Percentiles rank a stretch among this genome's conserved stretches.
Conservation (phyloP, 2,888 invertebrate genomes). For the Lysandra bellargus region DNA sequence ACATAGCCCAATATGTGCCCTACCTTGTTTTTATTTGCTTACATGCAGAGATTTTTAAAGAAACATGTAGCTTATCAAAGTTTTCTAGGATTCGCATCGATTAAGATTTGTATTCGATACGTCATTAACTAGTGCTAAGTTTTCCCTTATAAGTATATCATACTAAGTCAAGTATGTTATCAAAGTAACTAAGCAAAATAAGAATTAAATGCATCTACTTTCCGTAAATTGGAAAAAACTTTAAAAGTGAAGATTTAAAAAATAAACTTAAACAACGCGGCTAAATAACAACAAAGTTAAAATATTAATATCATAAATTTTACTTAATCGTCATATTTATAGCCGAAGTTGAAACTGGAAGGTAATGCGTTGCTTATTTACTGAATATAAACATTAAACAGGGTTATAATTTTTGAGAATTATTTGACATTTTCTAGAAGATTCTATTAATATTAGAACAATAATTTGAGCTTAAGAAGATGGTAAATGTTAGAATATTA, state of each 20-base stretch:
- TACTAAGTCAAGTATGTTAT: neutral
- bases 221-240: neutral
- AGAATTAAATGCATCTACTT: neutral
- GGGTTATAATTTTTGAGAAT: neutral
- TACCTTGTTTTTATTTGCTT: neutral
- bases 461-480: no score
- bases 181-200: neutral
- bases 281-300: slow-evolving; percentile 19
- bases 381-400: neutral
- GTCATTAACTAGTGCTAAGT: no score
- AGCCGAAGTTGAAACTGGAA: slow-evolving; percentile 12
- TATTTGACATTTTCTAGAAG: neutral
- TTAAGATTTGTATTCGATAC: no score
- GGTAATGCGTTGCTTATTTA: slow-evolving; percentile 17
- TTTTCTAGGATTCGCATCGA: no score
- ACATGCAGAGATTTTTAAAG: no score
- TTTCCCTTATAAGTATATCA: no score
- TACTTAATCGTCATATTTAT: slow-evolving; percentile 12
- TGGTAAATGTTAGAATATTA: no score
- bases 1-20: neutral
- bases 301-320: slow-evolving; percentile 28
- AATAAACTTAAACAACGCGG: slow-evolving; percentile 2
- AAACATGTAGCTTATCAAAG: no score
- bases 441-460: no score
- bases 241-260: neutral